Conservation (phyloP, 2,888 invertebrate species). For the Volucella zonaria region DNA sequence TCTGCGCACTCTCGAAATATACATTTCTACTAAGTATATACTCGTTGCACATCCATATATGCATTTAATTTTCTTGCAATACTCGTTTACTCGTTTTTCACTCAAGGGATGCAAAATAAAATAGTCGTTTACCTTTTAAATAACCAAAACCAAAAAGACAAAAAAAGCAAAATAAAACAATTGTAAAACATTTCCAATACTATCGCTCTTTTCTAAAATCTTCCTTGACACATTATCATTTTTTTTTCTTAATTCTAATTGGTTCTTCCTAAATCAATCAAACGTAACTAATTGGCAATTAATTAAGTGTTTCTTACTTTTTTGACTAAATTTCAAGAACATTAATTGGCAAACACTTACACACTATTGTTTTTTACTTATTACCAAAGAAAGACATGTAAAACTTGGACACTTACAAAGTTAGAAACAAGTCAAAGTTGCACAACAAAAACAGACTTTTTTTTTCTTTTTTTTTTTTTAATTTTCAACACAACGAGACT, state of each 20-base stretch:
- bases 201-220: conserved; percentile 43
- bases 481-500: not conserved
- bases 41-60: not conserved
- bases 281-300: conserved; percentile 73
- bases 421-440: conserved; percentile 15
- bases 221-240: conserved; percentile 25
- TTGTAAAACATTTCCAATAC: conserved; percentile 36
- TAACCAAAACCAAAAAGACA: conserved; percentile 5
- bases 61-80: conserved; percentile 24
- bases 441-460: not conserved
- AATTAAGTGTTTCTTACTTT: conserved; percentile 64
- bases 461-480: not conserved
- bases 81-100: conserved; percentile 8
- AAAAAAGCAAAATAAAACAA: conserved; percentile 23
- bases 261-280: conserved; percentile 15
- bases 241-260: conserved; percentile 34
- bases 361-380: conserved; percentile 11
- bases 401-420: not conserved
- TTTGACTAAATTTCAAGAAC: conserved; percentile 47
- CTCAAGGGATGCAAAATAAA: conserved; percentile 15
- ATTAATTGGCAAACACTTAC: conserved; percentile 52
- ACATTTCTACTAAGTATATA: conserved; percentile 3
- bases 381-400: not conserved
- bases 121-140: not conserved
- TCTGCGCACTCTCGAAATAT: conserved; percentile 76